These are phyloP conservation scores for Pollenia amentaria DNA, from an alignment of 2,888 invertebrate genomes.

Conservation along the genomic window DNA sequence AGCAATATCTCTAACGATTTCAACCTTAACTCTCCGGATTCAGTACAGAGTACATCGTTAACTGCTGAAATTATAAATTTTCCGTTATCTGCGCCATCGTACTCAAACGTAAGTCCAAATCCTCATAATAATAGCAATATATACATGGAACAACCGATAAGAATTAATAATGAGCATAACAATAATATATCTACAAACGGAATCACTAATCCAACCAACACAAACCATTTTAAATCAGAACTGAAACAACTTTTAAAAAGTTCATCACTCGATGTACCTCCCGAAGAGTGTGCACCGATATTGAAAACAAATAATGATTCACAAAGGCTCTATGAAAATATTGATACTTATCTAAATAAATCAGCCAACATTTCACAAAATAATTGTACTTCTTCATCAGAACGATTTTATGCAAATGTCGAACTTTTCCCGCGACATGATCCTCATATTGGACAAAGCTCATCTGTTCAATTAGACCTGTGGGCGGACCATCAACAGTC, in stretches of 20 bases:
- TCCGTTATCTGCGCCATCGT: conserved; percentile 65
- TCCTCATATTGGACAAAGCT: conserved; percentile 32
- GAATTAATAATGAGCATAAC: conserved; percentile 77
- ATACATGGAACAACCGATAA: conserved; percentile 78
- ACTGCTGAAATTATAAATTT: conserved; percentile 86
- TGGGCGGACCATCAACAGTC: conserved; percentile 23
- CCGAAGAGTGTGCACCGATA: conserved; percentile 82
- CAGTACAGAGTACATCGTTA: conserved; percentile 86
- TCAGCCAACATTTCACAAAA: conserved; percentile 31
- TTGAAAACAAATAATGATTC: conserved; percentile 73
- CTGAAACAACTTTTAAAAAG: conserved; percentile 76
- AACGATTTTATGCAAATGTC: conserved; percentile 82
- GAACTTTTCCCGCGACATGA: conserved; percentile 33
- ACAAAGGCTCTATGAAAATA: conserved; percentile 81
- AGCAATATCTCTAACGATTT: conserved; percentile 19
- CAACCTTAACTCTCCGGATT: conserved; percentile 84
- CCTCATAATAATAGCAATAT: conserved; percentile 80
- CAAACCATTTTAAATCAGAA: conserved; percentile 44
- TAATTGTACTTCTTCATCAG: conserved; percentile 69
- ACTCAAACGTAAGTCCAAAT: conserved; percentile 76
- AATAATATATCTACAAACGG: conserved; percentile 70
- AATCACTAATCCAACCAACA: conserved; percentile 26
- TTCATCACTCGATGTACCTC: conserved; percentile 82
- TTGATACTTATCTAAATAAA: conserved; percentile 73
- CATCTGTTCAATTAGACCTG: conserved; percentile 31